Conservation (phyloP, 2,797 vertebrate species). For the Cossypha dichroa region DNA sequence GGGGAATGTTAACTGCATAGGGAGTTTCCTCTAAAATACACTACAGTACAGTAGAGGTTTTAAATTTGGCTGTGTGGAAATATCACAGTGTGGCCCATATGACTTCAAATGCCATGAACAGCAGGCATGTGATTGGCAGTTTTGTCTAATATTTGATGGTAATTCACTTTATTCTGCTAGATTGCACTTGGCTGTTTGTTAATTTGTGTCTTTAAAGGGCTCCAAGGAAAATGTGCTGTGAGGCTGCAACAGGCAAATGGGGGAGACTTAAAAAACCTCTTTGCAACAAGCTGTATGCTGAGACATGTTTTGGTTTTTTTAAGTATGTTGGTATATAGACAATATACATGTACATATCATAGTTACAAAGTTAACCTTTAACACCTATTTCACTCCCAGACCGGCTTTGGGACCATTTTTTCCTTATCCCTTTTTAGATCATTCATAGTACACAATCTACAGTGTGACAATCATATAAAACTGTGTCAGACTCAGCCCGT, state of each 20-base stretch:
- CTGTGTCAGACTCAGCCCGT: neutral
- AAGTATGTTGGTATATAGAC: neutral
- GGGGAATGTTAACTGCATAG: neutral
- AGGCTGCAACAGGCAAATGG: neutral
- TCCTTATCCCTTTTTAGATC: neutral
- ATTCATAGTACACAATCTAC: neutral
- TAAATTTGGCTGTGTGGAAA: neutral
- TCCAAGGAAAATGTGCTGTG: neutral
- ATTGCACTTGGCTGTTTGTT: neutral
- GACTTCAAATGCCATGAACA: neutral
- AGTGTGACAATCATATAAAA: constrained; percentile 20
- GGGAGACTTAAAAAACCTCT: neutral
- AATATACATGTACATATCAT: neutral
- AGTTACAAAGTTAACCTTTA: neutral
- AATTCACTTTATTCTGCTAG: neutral
- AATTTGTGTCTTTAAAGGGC: neutral
- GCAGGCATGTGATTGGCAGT: neutral
- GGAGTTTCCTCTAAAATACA: neutral
- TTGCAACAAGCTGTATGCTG: neutral
- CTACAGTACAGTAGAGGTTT: neutral
- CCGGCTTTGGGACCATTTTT: neutral
- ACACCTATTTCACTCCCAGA: neutral
- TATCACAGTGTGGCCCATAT: neutral
- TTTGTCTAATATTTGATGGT: neutral
- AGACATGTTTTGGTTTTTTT: accelerated